Conservation (phyloP, 1,140 invertebrate genomes). For the Camponotus pennsylvanicus region DNA sequence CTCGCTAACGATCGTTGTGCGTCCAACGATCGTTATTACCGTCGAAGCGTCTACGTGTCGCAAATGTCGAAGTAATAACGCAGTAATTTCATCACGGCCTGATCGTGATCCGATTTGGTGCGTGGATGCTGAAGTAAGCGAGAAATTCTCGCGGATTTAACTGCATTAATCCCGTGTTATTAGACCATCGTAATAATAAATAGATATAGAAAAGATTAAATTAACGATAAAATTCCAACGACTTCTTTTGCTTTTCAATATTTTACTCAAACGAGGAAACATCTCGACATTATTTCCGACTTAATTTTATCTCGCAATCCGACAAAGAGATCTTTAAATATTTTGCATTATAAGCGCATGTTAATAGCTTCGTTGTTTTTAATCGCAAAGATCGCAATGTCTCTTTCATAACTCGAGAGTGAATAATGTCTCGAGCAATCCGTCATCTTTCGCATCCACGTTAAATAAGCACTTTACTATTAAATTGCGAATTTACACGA, state of each 20-base stretch:
- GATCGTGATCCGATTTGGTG: slow-evolving; percentile 19
- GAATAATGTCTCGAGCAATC: background rate
- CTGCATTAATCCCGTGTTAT: background rate
- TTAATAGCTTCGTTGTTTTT: background rate
- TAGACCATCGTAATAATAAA: background rate
- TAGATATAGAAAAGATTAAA: background rate
- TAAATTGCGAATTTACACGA: background rate
- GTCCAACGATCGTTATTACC: slow-evolving; percentile 15
- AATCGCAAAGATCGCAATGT: background rate
- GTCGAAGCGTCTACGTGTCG: slow-evolving; percentile 7
- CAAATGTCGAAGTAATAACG: slow-evolving; percentile 35
- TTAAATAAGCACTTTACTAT: background rate
- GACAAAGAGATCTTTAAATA: background rate
- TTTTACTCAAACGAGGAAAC: background rate
- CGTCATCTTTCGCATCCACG: background rate
- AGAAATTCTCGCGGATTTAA: slow-evolving; percentile 2
- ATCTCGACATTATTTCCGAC: background rate
- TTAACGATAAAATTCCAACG: background rate
- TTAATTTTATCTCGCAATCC: background rate
- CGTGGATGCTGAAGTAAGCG: background rate
- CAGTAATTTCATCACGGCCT: slow-evolving; percentile 29
- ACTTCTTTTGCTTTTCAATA: background rate
- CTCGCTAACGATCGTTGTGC: slow-evolving; percentile 7
- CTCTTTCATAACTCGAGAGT: background rate
- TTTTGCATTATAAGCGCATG: background rate